Percentiles rank a stretch among this genome's conserved stretches.
phyloP scores from a whole-genome alignment of 2,113 vertebrate genomes.

The Thamnaconus septentrionalis region DNA sequence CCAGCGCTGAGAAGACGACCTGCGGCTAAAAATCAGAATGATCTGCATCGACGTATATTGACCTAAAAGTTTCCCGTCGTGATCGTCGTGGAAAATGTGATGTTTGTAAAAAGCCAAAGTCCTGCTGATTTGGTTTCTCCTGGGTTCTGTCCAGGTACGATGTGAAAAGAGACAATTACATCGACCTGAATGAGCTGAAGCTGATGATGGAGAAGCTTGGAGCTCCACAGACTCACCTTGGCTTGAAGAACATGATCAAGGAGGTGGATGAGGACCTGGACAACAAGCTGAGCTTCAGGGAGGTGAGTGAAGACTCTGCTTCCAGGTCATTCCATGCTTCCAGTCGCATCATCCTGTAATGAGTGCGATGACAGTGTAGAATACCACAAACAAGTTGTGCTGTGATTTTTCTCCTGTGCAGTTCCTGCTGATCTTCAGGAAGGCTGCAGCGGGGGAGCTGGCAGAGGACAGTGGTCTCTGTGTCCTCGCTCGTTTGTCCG shows the following conservation, averaged over 20 bases:
- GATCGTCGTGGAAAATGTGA: no score
- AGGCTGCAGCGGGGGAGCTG: constrained; percentile 90
- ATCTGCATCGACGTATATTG: no score
- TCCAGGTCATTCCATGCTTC: constrained; percentile 71
- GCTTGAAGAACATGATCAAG: constrained; percentile 97
- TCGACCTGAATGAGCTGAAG: constrained; percentile 96
- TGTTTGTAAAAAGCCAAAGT: neutral
- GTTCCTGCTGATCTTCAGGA: constrained; percentile 96
- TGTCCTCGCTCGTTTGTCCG: constrained; percentile 86
- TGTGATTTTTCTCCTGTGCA: constrained; percentile 39
- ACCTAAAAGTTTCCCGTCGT: no score
- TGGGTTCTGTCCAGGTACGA: constrained; percentile 59
- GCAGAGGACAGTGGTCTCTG: constrained; percentile 89
- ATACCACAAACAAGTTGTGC: neutral
- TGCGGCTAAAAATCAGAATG: no score
- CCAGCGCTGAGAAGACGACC: no score
- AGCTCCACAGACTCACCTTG: constrained; percentile 93
- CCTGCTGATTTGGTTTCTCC: neutral
- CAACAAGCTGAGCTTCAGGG: constrained; percentile 92
- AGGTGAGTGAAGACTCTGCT: constrained; percentile 91
- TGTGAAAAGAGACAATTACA: constrained; percentile 85
- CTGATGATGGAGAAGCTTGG: constrained; percentile 98
- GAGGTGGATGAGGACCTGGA: constrained; percentile 97
- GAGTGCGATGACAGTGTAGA: neutral
- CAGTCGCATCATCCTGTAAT: constrained; percentile 70